phyloP scores from a whole-genome alignment of 2,888 invertebrate genomes.

The Phymatocera aterrima region DNA sequence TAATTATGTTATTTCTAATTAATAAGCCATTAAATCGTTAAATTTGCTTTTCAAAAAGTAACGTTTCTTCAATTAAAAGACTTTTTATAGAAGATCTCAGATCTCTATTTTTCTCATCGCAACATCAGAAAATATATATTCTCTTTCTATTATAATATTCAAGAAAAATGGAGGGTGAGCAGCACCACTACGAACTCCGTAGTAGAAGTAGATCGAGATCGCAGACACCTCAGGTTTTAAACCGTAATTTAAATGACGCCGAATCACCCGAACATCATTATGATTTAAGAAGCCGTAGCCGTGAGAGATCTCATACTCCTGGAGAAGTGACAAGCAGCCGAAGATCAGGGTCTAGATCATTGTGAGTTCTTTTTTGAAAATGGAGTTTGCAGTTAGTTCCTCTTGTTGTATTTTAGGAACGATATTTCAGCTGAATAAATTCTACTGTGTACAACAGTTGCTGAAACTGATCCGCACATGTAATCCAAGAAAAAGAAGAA shows the following conservation, averaged over 20 bases:
- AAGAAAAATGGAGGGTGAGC: conserved; percentile 66
- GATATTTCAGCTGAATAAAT: too few species aligned
- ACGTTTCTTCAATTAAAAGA: background rate
- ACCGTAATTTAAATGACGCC: conserved; percentile 54
- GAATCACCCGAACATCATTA: conserved; percentile 66
- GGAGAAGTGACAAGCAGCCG: conserved; percentile 64
- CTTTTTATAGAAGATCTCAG: too few species aligned
- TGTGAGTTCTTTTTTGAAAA: conserved; percentile 54
- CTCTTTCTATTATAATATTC: background rate
- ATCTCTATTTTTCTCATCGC: background rate
- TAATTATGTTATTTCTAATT: background rate
- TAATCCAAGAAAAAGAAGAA: background rate
- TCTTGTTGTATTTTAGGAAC: background rate
- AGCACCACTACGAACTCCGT: conserved; percentile 68
- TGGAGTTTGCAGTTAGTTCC: background rate
- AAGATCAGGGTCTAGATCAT: conserved; percentile 62
- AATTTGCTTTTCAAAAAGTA: background rate
- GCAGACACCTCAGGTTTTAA: conserved; percentile 65
- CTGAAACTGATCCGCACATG: background rate
- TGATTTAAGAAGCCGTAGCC: conserved; percentile 64
- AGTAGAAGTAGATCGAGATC: conserved; percentile 71
- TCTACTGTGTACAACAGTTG: too few species aligned
- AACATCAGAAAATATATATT: background rate
- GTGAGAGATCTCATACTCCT: conserved; percentile 69
- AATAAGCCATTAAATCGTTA: background rate